These are phyloP conservation scores for Progne subis DNA, from an alignment of 2,113 vertebrate genomes.

Conservation along the genomic window DNA sequence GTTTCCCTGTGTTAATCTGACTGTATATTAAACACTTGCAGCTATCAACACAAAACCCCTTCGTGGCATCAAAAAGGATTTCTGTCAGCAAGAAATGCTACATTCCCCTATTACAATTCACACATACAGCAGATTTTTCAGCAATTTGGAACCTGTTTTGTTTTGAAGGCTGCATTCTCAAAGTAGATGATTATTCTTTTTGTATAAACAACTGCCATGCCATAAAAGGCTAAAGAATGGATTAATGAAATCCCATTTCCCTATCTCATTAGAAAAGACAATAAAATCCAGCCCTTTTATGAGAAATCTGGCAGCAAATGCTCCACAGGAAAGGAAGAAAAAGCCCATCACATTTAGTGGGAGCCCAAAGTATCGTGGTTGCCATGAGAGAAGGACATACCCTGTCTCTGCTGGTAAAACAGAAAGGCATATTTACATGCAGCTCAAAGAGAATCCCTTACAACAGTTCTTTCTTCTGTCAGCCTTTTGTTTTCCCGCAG, in stretches of 20 bases:
- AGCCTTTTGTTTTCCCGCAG: not conserved
- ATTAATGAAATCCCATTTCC: constrained; percentile 25
- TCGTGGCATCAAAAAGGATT: not conserved
- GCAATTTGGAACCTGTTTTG: not conserved
- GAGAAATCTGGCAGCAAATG: constrained; percentile 2
- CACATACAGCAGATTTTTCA: not conserved
- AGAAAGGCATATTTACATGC: not conserved
- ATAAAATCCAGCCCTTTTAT: not conserved
- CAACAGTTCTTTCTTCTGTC: not conserved
- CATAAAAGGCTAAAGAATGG: not conserved
- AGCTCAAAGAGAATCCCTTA: not conserved
- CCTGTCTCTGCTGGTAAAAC: not conserved
- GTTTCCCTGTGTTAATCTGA: not conserved
- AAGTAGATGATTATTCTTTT: not conserved
- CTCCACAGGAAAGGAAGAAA: not conserved
- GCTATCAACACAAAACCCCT: constrained; percentile 17
- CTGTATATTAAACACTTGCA: constrained; percentile 16
- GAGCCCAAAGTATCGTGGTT: not conserved
- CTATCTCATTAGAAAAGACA: not conserved
- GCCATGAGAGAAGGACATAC: not conserved
- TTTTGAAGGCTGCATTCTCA: not conserved
- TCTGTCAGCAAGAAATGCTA: constrained; percentile 2
- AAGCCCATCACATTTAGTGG: not conserved
- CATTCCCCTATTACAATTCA: constrained; percentile 6
- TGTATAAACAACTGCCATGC: not conserved